Percentiles rank a stretch among this genome's conserved stretches.
phyloP scores from a whole-genome alignment of 2,797 vertebrate species.

The Nannoperca obscura region DNA sequence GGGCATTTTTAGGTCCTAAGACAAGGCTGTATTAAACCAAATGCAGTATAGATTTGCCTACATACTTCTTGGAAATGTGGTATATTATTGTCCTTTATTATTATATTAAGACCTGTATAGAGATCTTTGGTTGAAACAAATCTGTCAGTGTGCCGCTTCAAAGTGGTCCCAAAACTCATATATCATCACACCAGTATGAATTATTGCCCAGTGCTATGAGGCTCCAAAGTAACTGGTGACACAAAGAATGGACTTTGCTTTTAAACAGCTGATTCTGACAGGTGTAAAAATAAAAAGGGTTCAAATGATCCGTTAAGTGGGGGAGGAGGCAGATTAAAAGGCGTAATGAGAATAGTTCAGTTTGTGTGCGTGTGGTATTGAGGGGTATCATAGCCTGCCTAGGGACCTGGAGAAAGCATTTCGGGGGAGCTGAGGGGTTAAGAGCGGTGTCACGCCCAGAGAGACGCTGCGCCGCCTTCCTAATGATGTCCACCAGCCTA shows the following conservation, averaged over 20 bases:
- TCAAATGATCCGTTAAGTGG: constrained; percentile 44
- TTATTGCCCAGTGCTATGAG: accelerated
- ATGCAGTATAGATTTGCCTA: no score
- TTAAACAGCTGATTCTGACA: constrained; percentile 18
- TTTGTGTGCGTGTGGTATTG: not conserved
- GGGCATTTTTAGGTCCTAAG: no score
- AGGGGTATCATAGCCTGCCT: constrained; percentile 26
- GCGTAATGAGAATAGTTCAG: constrained; percentile 8
- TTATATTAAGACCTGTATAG: no score
- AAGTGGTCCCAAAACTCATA: no score
- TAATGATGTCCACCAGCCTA: constrained; percentile 81
- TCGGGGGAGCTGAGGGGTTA: constrained; percentile 60
- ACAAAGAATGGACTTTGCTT: not conserved
- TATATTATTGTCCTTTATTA: no score
- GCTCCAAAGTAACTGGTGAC: not conserved
- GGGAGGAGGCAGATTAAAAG: constrained; percentile 40
- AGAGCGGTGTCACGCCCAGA: constrained; percentile 67
- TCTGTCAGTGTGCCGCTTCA: no score
- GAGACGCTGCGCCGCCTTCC: constrained; percentile 58
- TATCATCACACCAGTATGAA: not conserved
- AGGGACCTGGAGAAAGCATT: constrained; percentile 30
- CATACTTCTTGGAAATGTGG: no score
- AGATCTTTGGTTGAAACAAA: no score
- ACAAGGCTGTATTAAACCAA: no score
- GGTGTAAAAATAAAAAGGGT: constrained; percentile 16